Conservation (phyloP, 2,888 invertebrate genomes). For the Orgyia antiqua region DNA sequence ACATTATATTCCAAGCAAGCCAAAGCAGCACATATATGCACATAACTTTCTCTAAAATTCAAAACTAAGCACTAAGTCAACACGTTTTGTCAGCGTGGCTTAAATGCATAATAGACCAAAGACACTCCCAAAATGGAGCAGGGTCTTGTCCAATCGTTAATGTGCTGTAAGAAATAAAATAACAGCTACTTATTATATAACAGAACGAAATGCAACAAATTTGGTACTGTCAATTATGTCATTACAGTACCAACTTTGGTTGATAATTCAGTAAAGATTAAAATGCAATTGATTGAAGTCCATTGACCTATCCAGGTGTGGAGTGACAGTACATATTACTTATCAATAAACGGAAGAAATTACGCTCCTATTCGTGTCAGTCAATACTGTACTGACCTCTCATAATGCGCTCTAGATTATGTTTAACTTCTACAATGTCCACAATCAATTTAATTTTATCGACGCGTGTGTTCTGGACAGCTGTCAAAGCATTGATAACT, state of each 20-base stretch:
- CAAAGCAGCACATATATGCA: no score
- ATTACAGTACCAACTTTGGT: constrained; percentile 45
- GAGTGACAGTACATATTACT: constrained; percentile 58
- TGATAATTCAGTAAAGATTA: constrained; percentile 35
- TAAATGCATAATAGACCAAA: no score
- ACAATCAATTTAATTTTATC: constrained; percentile 49
- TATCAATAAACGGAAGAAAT: constrained; percentile 69
- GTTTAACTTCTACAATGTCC: constrained; percentile 39
- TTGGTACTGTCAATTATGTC: constrained; percentile 37
- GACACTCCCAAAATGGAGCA: no score
- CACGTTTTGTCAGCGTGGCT: no score
- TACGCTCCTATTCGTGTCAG: constrained; percentile 52
- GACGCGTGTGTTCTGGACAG: constrained; percentile 40
- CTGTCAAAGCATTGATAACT: constrained; percentile 46
- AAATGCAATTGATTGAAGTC: constrained; percentile 48
- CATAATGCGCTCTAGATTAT: constrained; percentile 62
- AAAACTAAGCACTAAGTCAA: no score
- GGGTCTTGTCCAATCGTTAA: no score
- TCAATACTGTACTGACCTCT: constrained; percentile 64
- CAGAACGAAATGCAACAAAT: constrained; percentile 28
- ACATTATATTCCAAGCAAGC: no score
- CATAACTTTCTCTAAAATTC: no score
- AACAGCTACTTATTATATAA: constrained; percentile 27
- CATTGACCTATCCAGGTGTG: constrained; percentile 65
- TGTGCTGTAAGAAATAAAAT: no score